A percentile compares a stretch with the other conserved stretches of the same genome.
Evolutionary conservation across 2,888 invertebrate genomes (phyloP).

Genomic region (Amphipyra berbera): DNA sequence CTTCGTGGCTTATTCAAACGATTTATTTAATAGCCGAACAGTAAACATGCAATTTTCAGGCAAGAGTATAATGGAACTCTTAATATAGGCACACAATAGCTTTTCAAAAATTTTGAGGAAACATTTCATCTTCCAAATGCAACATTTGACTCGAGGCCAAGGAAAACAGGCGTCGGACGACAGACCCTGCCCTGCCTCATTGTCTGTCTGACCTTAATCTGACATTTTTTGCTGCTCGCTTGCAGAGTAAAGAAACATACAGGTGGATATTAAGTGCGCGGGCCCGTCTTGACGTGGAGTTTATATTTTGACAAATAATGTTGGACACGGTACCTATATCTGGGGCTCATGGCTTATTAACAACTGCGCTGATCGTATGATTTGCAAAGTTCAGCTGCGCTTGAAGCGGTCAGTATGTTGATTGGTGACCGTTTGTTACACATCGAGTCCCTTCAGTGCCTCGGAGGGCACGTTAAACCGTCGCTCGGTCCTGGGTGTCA

Average conservation of each 20-base stretch:
- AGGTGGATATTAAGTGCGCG: slow-evolving; percentile 3
- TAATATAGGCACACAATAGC: slow-evolving; percentile 46
- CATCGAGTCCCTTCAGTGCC: no score
- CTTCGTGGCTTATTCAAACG: slow-evolving; percentile 33
- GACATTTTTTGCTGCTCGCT: slow-evolving; percentile 74
- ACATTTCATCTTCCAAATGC: slow-evolving; percentile 75
- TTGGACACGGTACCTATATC: no score
- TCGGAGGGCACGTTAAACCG: no score
- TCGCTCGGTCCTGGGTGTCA: no score
- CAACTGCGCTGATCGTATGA: no score
- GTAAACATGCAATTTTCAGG: slow-evolving; percentile 46
- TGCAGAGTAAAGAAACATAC: slow-evolving; percentile 65
- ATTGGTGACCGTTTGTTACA: no score
- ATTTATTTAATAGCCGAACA: slow-evolving; percentile 44
- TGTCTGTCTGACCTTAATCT: slow-evolving; percentile 81
- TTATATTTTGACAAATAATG: no score
- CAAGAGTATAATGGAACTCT: slow-evolving; percentile 34
- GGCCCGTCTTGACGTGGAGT: background rate
- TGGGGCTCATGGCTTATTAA: no score
- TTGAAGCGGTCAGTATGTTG: no score
- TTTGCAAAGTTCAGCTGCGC: no score
- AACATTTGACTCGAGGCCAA: slow-evolving; percentile 75
- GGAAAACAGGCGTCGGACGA: slow-evolving; percentile 74
- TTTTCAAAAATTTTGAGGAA: slow-evolving; percentile 59
- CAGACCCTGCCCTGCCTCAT: slow-evolving; percentile 70